phyloP scores from a whole-genome alignment of 1,140 invertebrate genomes.

The Galendromus occidentalis region DNA sequence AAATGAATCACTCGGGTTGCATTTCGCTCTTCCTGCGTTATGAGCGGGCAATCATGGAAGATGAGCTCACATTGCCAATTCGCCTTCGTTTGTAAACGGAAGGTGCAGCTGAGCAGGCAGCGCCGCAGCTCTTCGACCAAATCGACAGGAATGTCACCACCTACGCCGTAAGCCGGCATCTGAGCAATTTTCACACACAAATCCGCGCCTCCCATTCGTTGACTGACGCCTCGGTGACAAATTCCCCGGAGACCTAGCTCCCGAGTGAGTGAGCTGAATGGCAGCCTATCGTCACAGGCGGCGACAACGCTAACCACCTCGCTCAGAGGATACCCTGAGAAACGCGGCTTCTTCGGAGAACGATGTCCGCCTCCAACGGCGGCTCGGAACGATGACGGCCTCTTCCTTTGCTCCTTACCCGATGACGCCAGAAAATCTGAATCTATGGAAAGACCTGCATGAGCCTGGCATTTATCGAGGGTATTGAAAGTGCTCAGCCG shows the following conservation, averaged over 20 bases:
- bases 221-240: conserved; percentile 53
- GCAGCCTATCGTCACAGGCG: conserved; percentile 78
- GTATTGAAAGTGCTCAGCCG: conserved; percentile 25
- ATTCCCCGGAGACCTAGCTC: conserved; percentile 14
- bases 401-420: background rate
- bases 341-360: conserved; percentile 39
- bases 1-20: conserved; percentile 62
- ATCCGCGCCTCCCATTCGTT: conserved; percentile 67
- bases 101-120: conserved; percentile 54
- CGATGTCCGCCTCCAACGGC: conserved; percentile 1
- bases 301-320: conserved; percentile 82
- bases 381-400: background rate
- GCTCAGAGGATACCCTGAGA: conserved; percentile 76
- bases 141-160: background rate
- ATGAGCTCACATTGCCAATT: conserved; percentile 75
- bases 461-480: conserved; percentile 75
- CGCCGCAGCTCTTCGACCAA: background rate
- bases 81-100: conserved; percentile 54
- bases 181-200: conserved; percentile 57
- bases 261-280: conserved; percentile 25
- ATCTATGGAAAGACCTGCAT: conserved; percentile 72
- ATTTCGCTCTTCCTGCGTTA: conserved; percentile 43
- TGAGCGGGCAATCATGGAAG: conserved; percentile 59
- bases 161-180: background rate
- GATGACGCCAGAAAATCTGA: conserved; percentile 33